These are phyloP conservation scores for Drosophila eugracilis DNA, from an alignment of 1,140 invertebrate genomes.

Conservation along the genomic window DNA sequence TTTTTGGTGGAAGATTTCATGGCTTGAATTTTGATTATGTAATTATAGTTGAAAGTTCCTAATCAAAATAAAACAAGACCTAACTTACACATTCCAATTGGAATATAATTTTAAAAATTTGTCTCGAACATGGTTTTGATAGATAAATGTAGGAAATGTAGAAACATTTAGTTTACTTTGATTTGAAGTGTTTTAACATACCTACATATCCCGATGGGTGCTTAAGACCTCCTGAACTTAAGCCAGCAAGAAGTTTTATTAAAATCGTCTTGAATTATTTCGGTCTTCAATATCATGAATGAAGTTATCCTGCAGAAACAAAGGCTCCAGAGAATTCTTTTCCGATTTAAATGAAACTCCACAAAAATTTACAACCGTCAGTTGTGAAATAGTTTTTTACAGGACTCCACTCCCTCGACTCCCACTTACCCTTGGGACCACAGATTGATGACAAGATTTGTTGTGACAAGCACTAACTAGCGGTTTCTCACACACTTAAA, in stretches of 20 bases:
- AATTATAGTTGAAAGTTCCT: no score
- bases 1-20: background rate
- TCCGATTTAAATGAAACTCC: background rate
- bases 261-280: no score
- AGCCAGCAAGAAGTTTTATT: no score
- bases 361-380: conserved; percentile 65
- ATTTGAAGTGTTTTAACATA: no score
- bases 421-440: conserved; percentile 3
- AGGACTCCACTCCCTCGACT: conserved; percentile 34
- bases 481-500: conserved; percentile 68
- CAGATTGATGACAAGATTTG: conserved; percentile 79
- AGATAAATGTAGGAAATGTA: no score
- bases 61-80: no score
- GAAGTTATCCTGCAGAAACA: background rate
- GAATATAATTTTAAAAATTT: no score
- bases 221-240: no score
- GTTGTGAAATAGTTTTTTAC: conserved; percentile 59
- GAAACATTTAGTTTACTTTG: no score
- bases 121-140: no score
- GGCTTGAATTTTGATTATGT: background rate
- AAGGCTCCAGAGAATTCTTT: conserved; percentile 57
- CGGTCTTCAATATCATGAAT: background rate
- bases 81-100: no score
- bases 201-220: no score
- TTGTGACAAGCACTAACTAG: conserved; percentile 80